phyloP scores from a whole-genome alignment of 2,888 invertebrate genomes.

The Oxycera nigricornis region DNA sequence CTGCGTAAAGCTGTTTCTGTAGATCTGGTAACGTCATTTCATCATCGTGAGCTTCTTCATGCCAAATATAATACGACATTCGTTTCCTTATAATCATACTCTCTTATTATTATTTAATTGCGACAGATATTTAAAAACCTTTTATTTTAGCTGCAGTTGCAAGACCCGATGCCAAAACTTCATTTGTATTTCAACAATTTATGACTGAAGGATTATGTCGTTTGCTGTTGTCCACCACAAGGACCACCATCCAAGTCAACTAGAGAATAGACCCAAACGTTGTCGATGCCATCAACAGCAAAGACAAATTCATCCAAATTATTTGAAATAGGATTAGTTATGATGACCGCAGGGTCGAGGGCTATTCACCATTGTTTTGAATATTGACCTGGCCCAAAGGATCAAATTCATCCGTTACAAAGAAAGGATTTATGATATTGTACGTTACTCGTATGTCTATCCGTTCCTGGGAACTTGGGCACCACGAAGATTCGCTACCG shows the following conservation, averaged over 20 bases:
- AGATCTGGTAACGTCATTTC: too few relatives aligned
- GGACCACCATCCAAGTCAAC: slow-evolving; percentile 7
- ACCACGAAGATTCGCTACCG: slow-evolving; percentile 7
- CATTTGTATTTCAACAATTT: slow-evolving; percentile 43
- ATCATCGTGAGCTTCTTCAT: too few relatives aligned
- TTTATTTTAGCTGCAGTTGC: slow-evolving; percentile 12
- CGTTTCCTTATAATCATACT: too few relatives aligned
- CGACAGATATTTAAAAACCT: background rate
- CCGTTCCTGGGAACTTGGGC: slow-evolving; percentile 24
- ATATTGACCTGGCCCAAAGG: slow-evolving; percentile 32
- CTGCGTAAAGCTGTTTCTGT: too few relatives aligned
- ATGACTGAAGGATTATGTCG: slow-evolving; percentile 4
- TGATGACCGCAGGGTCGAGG: background rate
- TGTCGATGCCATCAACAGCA: background rate
- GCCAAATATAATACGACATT: too few relatives aligned
- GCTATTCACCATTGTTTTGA: slow-evolving; percentile 24
- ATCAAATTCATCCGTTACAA: background rate
- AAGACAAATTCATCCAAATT: slow-evolving; percentile 28
- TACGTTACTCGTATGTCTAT: slow-evolving; percentile 15
- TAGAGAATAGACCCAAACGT: background rate
- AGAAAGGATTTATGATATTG: slow-evolving; percentile 28
- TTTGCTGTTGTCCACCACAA: slow-evolving; percentile 17
- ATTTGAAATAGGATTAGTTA: slow-evolving; percentile 33
- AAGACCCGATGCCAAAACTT: slow-evolving; percentile 19
- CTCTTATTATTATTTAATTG: slow-evolving; percentile 18